phyloP scores from a whole-genome alignment of 2,888 invertebrate species.

The Habroteleia sp. region DNA sequence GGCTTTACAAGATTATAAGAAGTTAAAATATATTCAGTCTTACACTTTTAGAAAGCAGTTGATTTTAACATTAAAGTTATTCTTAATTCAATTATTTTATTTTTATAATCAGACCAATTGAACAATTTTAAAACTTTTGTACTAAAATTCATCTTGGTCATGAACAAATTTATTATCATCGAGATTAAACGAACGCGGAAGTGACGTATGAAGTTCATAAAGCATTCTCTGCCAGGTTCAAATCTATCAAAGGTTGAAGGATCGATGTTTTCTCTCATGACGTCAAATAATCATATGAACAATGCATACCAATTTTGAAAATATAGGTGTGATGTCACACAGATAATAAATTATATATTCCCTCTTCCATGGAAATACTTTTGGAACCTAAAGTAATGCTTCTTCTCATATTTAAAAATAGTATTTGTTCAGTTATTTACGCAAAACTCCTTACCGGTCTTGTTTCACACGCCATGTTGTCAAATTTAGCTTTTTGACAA shows the following conservation, averaged over 20 bases:
- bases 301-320: slow-evolving; percentile 49
- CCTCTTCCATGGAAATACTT: slow-evolving; percentile 23
- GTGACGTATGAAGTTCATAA: slow-evolving; percentile 49
- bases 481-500: no score
- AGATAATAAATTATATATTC: slow-evolving; percentile 33
- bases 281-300: slow-evolving; percentile 52
- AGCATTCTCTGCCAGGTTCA: slow-evolving; percentile 45
- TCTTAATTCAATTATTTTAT: no score
- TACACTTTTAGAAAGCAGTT: no score
- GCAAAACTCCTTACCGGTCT: no score
- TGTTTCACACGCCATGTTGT: no score
- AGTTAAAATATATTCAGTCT: no score
- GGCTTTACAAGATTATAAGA: no score
- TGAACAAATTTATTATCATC: slow-evolving; percentile 58
- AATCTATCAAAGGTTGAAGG: slow-evolving; percentile 53
- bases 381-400: slow-evolving; percentile 3
- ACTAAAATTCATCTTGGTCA: slow-evolving; percentile 49
- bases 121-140: no score
- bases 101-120: no score
- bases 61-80: no score
- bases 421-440: no score
- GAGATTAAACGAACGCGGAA: slow-evolving; percentile 51
- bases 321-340: slow-evolving; percentile 25
- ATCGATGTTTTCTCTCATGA: slow-evolving; percentile 51
- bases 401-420: no score